These are phyloP conservation scores for Drosophila kanekoi DNA, from an alignment of 2,888 invertebrate genomes.

Conservation along the genomic window DNA sequence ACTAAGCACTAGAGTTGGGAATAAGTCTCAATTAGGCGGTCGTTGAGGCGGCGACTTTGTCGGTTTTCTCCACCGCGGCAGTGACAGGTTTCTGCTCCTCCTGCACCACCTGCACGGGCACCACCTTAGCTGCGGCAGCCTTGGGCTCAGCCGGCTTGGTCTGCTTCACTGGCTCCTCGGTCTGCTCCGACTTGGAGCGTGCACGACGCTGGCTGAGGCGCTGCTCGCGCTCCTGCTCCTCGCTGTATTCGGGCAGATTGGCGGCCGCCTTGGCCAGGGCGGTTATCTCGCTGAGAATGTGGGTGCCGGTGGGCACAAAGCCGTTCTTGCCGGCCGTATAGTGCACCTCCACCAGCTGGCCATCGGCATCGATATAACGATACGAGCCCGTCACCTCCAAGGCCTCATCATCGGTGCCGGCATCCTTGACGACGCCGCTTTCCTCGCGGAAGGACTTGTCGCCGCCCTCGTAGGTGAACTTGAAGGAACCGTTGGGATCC, in stretches of 20 bases:
- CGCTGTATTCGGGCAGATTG: constrained; percentile 66
- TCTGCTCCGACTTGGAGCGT: constrained; percentile 50
- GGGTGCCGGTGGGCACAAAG: constrained; percentile 83
- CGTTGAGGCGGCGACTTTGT: constrained; percentile 33
- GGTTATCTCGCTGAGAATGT: constrained; percentile 78
- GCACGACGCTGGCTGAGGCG: constrained; percentile 48
- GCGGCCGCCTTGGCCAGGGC: constrained; percentile 79
- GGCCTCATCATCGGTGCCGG: constrained; percentile 81
- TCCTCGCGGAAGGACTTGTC: constrained; percentile 80
- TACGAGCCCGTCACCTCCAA: constrained; percentile 82
- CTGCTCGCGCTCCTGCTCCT: constrained; percentile 53
- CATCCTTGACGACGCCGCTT: constrained; percentile 63
- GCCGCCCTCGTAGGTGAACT: constrained; percentile 79
- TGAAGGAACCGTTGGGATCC: constrained; percentile 80
- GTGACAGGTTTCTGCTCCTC: constrained; percentile 32
- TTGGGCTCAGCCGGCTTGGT: not conserved
- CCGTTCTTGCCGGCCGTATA: constrained; percentile 84
- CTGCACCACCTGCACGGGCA: constrained; percentile 47
- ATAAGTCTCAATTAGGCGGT: constrained; percentile 44
- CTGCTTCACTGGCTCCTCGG: constrained; percentile 2
- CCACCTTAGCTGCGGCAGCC: constrained; percentile 31
- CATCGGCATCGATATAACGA: constrained; percentile 82
- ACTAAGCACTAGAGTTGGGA: constrained; percentile 36
- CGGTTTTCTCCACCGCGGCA: constrained; percentile 29
- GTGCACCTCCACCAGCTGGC: constrained; percentile 77